phyloP scores from a whole-genome alignment of 2,113 vertebrate species.

The Glaucomys volans region DNA sequence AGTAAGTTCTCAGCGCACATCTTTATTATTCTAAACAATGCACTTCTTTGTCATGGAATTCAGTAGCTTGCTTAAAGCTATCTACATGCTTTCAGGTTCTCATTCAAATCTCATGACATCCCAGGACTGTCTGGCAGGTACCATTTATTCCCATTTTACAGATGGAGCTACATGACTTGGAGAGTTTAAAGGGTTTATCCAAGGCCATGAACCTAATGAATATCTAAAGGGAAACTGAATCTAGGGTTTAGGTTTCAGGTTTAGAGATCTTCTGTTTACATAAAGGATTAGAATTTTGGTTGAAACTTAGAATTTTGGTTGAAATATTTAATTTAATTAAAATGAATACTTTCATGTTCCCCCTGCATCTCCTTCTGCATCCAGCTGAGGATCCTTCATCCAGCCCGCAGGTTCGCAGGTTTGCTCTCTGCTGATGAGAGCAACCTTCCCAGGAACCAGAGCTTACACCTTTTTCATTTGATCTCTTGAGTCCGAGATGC shows the following conservation, averaged over 20 bases:
- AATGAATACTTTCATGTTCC: background rate
- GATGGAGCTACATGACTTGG: background rate
- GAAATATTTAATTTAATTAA: background rate
- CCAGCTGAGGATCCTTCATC: background rate
- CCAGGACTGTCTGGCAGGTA: background rate
- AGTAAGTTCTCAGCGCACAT: background rate
- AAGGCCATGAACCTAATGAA: background rate
- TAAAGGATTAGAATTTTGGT: background rate
- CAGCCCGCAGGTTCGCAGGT: background rate
- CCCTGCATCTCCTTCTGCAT: too few species aligned
- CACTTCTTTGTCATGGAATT: background rate
- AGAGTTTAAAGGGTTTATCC: background rate
- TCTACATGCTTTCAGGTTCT: background rate
- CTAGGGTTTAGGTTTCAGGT: background rate
- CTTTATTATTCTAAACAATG: background rate
- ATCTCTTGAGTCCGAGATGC: background rate
- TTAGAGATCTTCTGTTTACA: background rate
- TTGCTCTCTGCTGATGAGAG: background rate
- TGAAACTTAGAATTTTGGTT: background rate
- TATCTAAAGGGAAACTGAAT: background rate
- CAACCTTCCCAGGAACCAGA: background rate
- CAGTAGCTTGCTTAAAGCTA: background rate
- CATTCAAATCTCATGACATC: constrained; percentile 8
- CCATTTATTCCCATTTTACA: background rate
- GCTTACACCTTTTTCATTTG: background rate